phyloP scores from a whole-genome alignment of 2,888 invertebrate genomes.

The Nezara viridula region DNA sequence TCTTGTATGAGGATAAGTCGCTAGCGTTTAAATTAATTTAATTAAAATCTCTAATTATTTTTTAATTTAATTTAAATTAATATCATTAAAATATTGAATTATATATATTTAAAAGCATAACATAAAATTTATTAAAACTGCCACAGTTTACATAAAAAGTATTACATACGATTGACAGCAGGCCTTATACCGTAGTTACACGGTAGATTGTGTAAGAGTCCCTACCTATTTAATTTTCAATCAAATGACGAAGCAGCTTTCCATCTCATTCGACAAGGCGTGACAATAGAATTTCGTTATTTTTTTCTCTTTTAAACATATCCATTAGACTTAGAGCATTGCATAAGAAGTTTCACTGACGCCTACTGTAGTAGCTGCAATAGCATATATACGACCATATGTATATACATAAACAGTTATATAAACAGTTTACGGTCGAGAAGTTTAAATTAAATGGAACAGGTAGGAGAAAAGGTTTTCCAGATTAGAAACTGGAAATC shows the following conservation, averaged over 20 bases:
- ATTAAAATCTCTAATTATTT: no score
- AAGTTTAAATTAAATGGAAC: not conserved
- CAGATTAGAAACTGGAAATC: not conserved
- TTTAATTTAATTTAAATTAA: no score
- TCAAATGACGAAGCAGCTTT: not conserved
- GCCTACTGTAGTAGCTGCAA: not conserved
- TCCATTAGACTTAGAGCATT: constrained; percentile 22
- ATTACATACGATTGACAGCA: not conserved
- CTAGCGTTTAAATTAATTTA: no score
- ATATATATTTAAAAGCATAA: no score
- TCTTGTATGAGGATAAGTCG: no score
- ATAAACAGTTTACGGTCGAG: not conserved
- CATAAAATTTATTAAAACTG: no score
- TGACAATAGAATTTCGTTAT: constrained; percentile 12
- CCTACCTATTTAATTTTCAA: not conserved
- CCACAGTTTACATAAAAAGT: not conserved
- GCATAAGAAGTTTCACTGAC: constrained; percentile 12
- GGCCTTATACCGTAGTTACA: not conserved
- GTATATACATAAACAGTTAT: not conserved
- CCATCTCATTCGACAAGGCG: constrained; percentile 4
- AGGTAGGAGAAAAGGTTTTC: not conserved
- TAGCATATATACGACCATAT: not conserved
- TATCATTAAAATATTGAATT: no score
- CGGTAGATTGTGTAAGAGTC: not conserved
- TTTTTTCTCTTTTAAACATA: constrained; percentile 22